Evolutionary conservation across 1,140 invertebrate genomes (phyloP), one percentile per base, ranked within the genome.

Genomic region (Bombus turneri): DNA sequence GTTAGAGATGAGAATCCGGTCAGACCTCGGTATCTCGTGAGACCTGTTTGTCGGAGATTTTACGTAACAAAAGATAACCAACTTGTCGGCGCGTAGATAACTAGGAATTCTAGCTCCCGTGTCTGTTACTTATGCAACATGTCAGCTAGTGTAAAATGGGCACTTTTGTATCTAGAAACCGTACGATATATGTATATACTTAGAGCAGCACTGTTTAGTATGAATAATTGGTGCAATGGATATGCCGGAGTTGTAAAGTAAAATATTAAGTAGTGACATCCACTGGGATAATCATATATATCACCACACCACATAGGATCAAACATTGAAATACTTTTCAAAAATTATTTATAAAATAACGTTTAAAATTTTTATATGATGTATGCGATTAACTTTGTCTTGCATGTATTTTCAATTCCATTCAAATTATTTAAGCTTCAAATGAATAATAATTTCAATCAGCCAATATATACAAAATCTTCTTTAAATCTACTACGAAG

Each of bases 11-110:
- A 77, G 80, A 64, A 69, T 83, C 64, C 53, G 62, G 71, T 62
- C 66, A 69, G 66, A 31, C 69, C 59, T 79, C 76, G 80, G 69
- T 86, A 88, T 86, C 87, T 83, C 82, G 71, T 37, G 71, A 76
- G 79, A 83, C 81, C 77, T 88, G 83, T 90, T 90, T 90, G 83
- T 81, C 69, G 79, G 64, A 81, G 39, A 83, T 53, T 90, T 90
- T 90, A 88, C 86, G 81, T 90, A 90, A 90, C 81, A 62, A 69
- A 59, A 83, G 89, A 90, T 86, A 90, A 90, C 72, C 62, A 62
- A 47, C 78, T 69, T 37, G 64, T 43, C 57, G 47, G 39, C 69
- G 43, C 53, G 68, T 59, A 90, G 86, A 87, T 87, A 89, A 89
- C 89, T 75, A 39, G 69, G 22, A 83, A 66, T 75, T 82, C 74